These are phyloP conservation scores for Neopipo cinnamomea DNA, from an alignment of 2,113 vertebrate genomes.

Conservation along the genomic window DNA sequence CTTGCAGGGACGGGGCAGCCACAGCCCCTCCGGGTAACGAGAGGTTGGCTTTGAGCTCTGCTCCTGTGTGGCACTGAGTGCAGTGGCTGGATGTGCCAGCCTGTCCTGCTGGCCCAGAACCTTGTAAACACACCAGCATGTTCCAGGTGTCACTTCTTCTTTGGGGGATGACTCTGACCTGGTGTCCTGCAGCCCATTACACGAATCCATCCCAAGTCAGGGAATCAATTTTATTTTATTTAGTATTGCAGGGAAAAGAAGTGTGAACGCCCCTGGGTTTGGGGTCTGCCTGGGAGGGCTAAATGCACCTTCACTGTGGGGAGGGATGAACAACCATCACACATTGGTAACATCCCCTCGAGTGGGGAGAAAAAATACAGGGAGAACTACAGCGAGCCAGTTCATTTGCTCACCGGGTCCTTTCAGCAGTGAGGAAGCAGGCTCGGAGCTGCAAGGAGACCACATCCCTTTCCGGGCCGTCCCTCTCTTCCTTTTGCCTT, in stretches of 20 bases:
- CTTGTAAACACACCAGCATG: neutral
- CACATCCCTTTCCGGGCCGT: neutral
- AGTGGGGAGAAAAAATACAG: neutral
- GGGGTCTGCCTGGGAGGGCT: neutral
- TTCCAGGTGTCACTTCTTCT: neutral
- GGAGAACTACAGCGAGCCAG: neutral
- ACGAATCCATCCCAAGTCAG: neutral
- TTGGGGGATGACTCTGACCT: neutral
- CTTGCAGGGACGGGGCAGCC: neutral
- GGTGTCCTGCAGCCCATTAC: neutral
- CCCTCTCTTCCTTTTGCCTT: accelerated
- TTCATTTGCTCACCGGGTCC: neutral
- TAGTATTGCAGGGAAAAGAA: neutral
- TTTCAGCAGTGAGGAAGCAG: neutral
- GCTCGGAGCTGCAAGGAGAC: neutral
- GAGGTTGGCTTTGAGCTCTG: neutral
- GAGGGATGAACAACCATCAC: neutral
- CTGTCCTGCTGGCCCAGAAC: neutral
- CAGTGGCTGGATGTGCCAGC: neutral
- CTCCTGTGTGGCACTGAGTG: neutral
- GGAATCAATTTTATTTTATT: constrained; percentile 16
- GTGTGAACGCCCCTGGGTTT: neutral
- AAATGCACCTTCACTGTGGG: neutral
- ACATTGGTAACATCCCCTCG: neutral
- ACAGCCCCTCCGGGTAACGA: neutral